A percentile compares a stretch with the other conserved stretches of the same genome.
Conservation (phyloP, 2,113 vertebrate genomes). For the Corynorhinus townsendii region DNA sequence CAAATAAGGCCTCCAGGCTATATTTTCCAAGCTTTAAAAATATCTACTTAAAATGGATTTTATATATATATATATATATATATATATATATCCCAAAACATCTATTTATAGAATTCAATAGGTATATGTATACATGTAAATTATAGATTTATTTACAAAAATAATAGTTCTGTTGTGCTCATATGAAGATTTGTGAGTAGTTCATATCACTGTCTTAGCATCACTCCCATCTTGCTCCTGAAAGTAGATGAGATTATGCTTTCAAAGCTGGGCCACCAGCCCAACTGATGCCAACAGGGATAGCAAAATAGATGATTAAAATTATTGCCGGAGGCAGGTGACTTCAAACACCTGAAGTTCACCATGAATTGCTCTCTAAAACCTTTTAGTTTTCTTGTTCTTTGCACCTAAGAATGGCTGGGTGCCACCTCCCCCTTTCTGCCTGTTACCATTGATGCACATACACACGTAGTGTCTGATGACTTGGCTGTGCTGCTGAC, state of each 20-base stretch:
- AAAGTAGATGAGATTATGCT: neutral
- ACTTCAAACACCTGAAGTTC: neutral
- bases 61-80: neutral
- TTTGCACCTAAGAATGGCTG: neutral
- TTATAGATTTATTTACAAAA: neutral
- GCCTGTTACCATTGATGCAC: neutral
- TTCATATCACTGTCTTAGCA: neutral
- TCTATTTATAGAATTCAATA: neutral
- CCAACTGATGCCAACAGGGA: neutral
- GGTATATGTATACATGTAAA: neutral
- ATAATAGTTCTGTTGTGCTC: neutral
- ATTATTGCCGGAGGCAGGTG: neutral
- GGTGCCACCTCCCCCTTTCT: neutral
- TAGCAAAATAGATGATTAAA: neutral
- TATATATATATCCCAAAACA: neutral
- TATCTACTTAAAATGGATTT: neutral
- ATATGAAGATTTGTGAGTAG: neutral
- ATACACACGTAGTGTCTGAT: neutral
- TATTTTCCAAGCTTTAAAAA: neutral
- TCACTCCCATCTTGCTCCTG: neutral
- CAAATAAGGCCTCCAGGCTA: neutral
- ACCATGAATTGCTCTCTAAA: neutral
- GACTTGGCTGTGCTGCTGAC: neutral
- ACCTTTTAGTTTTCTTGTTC: neutral
- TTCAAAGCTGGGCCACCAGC: neutral